These are phyloP conservation scores for Danio jaintianensis DNA, from an alignment of 2,797 vertebrate species.

Conservation along the genomic window DNA sequence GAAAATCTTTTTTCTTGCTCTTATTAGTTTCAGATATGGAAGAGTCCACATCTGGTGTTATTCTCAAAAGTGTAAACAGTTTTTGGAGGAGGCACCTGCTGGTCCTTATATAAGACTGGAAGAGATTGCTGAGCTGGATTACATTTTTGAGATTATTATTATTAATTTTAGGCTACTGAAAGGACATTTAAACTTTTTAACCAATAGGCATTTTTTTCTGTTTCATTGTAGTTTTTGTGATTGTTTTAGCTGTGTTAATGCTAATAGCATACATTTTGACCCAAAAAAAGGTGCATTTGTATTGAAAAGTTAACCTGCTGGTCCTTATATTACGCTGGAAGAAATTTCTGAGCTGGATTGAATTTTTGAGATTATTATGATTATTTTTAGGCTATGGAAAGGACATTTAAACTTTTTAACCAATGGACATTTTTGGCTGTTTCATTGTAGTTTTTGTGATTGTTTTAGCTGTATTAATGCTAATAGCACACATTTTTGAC, in stretches of 20 bases:
- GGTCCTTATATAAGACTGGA: conserved; percentile 3
- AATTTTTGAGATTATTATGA: background rate
- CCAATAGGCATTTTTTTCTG: too few species aligned
- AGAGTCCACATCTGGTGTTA: conserved; percentile 39
- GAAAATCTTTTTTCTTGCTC: conserved; percentile 6
- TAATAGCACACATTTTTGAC: too few species aligned
- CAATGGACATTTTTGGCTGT: too few species aligned
- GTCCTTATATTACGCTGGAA: conserved; percentile 10
- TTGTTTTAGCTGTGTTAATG: too few species aligned
- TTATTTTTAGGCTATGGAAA: background rate
- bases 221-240: too few species aligned
- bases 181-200: background rate
- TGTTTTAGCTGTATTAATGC: too few species aligned
- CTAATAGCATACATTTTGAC: too few species aligned
- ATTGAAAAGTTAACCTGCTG: too few species aligned
- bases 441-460: too few species aligned
- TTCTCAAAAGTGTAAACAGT: conserved; percentile 38
- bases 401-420: background rate
- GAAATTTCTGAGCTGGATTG: background rate
- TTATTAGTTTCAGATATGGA: conserved; percentile 29
- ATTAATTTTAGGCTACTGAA: background rate
- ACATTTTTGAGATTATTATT: background rate
- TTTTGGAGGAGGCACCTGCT: conserved; percentile 46
- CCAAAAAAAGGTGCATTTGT: too few species aligned
- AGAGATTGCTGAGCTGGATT: background rate